A percentile compares a stretch with the other conserved stretches of the same genome.
Conservation (phyloP, 2,888 invertebrate genomes). For the Toxonevra muliebris region DNA sequence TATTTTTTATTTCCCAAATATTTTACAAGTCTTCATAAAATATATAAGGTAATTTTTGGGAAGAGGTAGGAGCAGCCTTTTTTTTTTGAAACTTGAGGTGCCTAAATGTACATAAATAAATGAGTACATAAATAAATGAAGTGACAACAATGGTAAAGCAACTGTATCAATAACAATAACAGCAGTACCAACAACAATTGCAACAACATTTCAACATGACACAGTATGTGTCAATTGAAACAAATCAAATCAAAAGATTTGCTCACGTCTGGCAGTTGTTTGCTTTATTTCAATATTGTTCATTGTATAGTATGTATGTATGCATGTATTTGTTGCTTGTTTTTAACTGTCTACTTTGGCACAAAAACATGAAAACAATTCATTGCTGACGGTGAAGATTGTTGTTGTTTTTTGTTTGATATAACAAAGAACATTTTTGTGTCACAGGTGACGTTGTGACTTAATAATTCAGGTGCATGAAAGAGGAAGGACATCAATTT, state of each 20-base stretch:
- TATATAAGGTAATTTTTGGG: no score
- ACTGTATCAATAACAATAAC: background rate
- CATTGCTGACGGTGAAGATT: no score
- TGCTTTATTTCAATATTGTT: conserved; percentile 6
- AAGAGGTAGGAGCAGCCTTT: no score
- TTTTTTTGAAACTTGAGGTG: no score
- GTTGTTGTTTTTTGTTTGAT: no score
- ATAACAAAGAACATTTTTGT: background rate
- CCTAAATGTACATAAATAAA: background rate
- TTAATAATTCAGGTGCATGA: conserved; percentile 44
- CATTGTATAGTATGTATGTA: background rate
- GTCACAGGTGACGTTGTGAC: conserved; percentile 38
- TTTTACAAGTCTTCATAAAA: no score
- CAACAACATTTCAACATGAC: conserved; percentile 9
- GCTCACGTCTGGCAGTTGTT: conserved; percentile 26
- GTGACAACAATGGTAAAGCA: conserved; percentile 5
- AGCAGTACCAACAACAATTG: conserved; percentile 4
- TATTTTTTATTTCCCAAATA: no score
- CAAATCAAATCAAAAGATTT: conserved; percentile 31
- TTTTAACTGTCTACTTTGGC: no score
- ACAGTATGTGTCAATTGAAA: conserved; percentile 8
- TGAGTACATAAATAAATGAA: conserved; percentile 16
- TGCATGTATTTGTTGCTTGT: no score
- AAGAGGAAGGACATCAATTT: conserved; percentile 29
- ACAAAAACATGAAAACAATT: no score